Percentiles rank a stretch among this genome's conserved stretches.
Conservation (phyloP, 35 echinoderm and acorn worm genomes). For the Strongylocentrotus purpuratus region DNA sequence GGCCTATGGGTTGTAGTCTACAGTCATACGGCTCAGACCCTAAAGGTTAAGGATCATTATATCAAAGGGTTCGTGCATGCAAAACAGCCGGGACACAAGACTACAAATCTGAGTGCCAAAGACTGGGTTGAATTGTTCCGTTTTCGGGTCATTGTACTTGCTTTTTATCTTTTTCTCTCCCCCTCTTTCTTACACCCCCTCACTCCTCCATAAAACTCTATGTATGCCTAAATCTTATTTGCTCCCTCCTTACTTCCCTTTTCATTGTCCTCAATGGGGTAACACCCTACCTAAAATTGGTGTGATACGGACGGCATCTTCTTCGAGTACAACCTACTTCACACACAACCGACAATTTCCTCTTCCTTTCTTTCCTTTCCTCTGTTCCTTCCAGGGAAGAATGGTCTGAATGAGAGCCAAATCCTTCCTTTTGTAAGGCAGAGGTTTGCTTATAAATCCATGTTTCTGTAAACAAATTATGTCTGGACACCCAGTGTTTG, state of each 20-base stretch:
- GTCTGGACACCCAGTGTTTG: constrained; percentile 8
- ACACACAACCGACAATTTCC: background rate
- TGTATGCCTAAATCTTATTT: background rate
- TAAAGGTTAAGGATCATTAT: too few relatives aligned
- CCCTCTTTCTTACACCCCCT: background rate
- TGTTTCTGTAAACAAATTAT: background rate
- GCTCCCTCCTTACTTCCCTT: background rate
- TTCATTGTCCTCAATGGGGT: background rate
- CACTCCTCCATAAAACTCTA: background rate
- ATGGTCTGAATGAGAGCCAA: background rate
- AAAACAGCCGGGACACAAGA: too few relatives aligned
- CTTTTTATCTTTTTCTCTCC: background rate
- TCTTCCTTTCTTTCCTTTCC: background rate
- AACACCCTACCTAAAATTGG: background rate
- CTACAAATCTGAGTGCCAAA: too few relatives aligned
- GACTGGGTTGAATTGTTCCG: too few relatives aligned
- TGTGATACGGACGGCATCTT: background rate
- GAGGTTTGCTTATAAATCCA: background rate
- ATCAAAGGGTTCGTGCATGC: too few relatives aligned
- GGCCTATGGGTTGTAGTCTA: too few relatives aligned
- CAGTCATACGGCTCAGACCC: too few relatives aligned
- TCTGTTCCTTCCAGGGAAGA: background rate
- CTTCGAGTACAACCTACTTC: background rate
- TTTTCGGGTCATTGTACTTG: background rate
- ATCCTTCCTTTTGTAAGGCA: background rate